Evolutionary conservation across 2,113 vertebrate species (phyloP).

Genomic region (Morone chrysops): DNA sequence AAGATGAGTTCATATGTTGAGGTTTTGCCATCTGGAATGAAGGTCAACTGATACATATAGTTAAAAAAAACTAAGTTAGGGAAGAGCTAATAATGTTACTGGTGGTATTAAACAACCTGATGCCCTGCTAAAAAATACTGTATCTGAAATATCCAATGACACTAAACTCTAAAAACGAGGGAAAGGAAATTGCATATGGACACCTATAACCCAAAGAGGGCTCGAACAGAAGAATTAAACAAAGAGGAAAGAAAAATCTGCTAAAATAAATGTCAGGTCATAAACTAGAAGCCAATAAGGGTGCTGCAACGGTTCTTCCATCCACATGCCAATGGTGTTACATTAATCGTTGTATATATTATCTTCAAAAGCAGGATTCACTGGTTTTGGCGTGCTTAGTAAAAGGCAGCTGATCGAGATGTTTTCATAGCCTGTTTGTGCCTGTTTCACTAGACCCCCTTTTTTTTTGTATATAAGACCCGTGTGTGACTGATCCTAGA

Average conservation of each 20-base stretch:
- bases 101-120: conserved; percentile 35
- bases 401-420: conserved; percentile 49
- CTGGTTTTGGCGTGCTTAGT: conserved; percentile 57
- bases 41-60: conserved; percentile 24
- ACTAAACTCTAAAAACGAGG: conserved; percentile 35
- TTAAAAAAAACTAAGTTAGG: conserved; percentile 16
- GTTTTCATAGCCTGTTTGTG: conserved; percentile 10
- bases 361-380: conserved; percentile 48
- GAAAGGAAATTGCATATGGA: conserved; percentile 45
- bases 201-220: conserved; percentile 22
- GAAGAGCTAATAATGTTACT: conserved; percentile 41
- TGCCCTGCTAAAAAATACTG: conserved; percentile 48
- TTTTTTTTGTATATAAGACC: conserved; percentile 37
- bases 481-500: conserved; percentile 46
- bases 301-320: conserved; percentile 71
- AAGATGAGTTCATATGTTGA: conserved; percentile 57
- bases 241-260: conserved; percentile 20
- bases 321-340: conserved; percentile 77
- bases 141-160: conserved; percentile 15
- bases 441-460: not conserved
- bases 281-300: conserved; percentile 44
- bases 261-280: conserved; percentile 26
- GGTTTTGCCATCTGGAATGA: conserved; percentile 50
- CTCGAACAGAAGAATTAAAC: conserved; percentile 1
- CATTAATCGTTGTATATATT: conserved; percentile 19